Evolutionary conservation across 2,888 invertebrate genomes (phyloP), one percentile per base, ranked within the genome.

Genomic region (Lapara coniferarum): DNA sequence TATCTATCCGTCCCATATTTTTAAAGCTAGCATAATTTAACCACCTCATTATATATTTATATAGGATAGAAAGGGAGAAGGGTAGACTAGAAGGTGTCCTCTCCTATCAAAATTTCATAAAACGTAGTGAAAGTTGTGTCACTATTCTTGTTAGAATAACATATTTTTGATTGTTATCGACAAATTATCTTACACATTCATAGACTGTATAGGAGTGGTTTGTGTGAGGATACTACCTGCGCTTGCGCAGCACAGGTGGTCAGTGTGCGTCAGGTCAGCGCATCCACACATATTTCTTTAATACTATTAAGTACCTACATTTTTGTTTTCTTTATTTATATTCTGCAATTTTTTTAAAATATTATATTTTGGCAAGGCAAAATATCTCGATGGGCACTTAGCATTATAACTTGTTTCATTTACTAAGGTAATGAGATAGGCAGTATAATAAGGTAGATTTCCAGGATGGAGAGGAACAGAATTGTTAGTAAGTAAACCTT

Each of bases 111-210:
- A 10, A n/a, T 55, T 19, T 55, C 19, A 19, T n/a, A 10, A 55
- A 55, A 16, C 19, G 16, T 16, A 10, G 19, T 10, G 16, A 56
- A 56, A 30, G 25, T 13, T 2, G 56, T 56, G 25, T 25, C 25
- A 25, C 19, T 13, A 25, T 56, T 25, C 25, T 4, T 14, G 25
- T 56, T 56, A 56, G 19, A 44, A 63, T 19, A 63, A 59, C 46
- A 46, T 63, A 25, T 63, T 63, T 57, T 49, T 46, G 63, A 63
- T 63, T 49, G 63, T 63, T 63, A 63, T 63, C 63, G 49, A n/a
- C 58, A 59, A 59, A 46, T 59, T 46, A 44, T 59, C 1, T 7
- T 2, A 46, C 46, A 46, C 37, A 59, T 16, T 46, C 10, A 46
- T 16, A 16, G 16, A n/a, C 2, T 37, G 46, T 44, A 25, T 25